Base-by-base conservation (phyloP, 2,888 invertebrate genomes). In the Watsonalla binaria region DNA sequence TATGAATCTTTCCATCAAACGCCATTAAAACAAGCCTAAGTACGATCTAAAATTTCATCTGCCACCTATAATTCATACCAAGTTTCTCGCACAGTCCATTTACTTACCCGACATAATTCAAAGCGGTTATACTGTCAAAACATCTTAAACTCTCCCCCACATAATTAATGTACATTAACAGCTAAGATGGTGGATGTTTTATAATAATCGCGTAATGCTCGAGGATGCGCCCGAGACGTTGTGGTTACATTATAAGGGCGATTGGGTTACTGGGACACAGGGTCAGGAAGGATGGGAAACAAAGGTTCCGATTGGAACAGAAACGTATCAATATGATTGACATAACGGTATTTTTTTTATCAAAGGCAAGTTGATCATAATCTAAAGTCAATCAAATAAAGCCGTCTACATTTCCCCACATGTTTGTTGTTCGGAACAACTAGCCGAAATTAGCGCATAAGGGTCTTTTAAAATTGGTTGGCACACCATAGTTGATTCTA, bases 91-190 rank as follows among this genome's bases (percentile, higher is more conserved):
- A 45, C 58, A 65, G 67, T 67, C 69, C 71, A 72, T 72, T 76
- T 76, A 76, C 74, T 77, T 69, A 76, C 62, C 64, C 59, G 51
- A 63, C 70, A 71, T 79, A 79, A 80, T 78, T 80, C 78, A 74
- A 74, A 77, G 68, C 68, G 71, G 70, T 65, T 67, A 74, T 69
- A 72, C 74, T 82, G 84, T 84, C 82, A 80, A 76, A 80, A 80
- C 80, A 81, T 78, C 80, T 80, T 79, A 67, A 75, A 68, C 65
- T 68, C 61, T 69, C 67, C 63, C 66, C 49, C 49, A 70, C 49
- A 81, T 81, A 84, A 84, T 86, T 82, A 83, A 84, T 84, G 82
- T 73, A 76, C 79, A 83, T 86, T 86, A 86, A 81, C 84, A 84
- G 78, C 80, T 80, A 76, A 80, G 81, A 78, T 73, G 76, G 68